These are phyloP conservation scores for Augiades crinisus DNA, from an alignment of 2,888 invertebrate species.

Conservation along the genomic window DNA sequence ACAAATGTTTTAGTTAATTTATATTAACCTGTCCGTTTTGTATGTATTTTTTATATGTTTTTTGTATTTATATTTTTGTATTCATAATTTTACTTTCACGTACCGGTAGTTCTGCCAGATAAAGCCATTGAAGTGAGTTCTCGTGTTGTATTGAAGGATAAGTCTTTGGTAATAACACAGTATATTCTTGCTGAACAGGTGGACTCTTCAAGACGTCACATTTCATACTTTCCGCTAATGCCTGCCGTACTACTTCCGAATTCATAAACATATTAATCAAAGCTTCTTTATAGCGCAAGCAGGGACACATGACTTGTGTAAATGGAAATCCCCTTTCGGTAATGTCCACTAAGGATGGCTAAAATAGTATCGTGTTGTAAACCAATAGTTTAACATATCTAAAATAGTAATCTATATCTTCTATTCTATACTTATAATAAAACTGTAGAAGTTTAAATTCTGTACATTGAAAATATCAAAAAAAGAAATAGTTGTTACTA, in stretches of 20 bases:
- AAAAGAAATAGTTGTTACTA: too few species aligned
- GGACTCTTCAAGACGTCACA: constrained; percentile 51
- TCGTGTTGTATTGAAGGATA: constrained; percentile 57
- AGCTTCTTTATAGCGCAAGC: constrained; percentile 53
- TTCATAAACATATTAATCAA: constrained; percentile 52
- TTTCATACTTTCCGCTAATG: constrained; percentile 48
- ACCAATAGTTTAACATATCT: constrained; percentile 13
- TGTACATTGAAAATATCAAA: too few species aligned
- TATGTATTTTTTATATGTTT: too few species aligned
- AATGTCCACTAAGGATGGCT: constrained; percentile 50
- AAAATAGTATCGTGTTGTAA: too few species aligned
- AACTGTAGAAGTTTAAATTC: too few species aligned
- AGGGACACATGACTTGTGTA: constrained; percentile 59
- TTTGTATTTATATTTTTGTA: too few species aligned
- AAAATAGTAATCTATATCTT: neutral
- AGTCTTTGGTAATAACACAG: constrained; percentile 59
- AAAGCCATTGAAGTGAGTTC: constrained; percentile 57
- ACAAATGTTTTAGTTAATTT: too few species aligned
- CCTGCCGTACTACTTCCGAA: constrained; percentile 45
- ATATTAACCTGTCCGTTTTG: too few species aligned
- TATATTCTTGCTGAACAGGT: constrained; percentile 53
- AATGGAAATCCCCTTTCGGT: constrained; percentile 64
- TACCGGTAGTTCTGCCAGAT: constrained; percentile 64
- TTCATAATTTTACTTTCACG: too few species aligned
- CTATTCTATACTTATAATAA: too few species aligned